These are phyloP conservation scores for Montipora cactus DNA, from an alignment of 64 coral and sea anemone species.

Conservation along the genomic window DNA sequence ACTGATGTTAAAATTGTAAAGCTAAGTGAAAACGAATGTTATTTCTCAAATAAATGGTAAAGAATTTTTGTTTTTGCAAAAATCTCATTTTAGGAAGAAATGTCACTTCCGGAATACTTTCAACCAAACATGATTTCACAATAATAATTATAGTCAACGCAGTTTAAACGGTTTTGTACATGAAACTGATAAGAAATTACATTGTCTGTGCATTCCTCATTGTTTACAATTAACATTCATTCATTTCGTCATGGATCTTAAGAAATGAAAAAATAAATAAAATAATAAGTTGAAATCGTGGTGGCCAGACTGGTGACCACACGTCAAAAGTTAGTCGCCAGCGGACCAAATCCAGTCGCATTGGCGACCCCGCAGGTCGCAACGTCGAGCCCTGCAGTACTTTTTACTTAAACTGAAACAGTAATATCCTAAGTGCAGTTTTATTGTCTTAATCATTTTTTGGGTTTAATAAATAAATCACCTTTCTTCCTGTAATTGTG, in stretches of 20 bases:
- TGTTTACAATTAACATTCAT: conserved; percentile 12
- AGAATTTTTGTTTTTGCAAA: not conserved
- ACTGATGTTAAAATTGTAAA: not conserved
- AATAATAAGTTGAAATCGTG: conserved; percentile 41
- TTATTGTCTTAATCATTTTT: no score
- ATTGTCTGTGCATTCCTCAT: conserved; percentile 1
- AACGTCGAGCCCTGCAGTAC: not conserved
- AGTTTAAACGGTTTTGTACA: conserved; percentile 10
- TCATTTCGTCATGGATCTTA: conserved; percentile 18
- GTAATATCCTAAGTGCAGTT: no score
- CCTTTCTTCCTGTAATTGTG: no score
- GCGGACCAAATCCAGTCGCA: conserved; percentile 33
- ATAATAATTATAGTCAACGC: conserved; percentile 2
- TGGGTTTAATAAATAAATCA: no score
- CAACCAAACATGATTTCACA: conserved; percentile 29
- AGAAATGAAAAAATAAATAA: conserved; percentile 19
- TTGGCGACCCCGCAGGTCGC: not conserved
- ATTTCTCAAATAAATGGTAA: conserved; percentile 15
- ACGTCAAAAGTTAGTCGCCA: conserved; percentile 76
- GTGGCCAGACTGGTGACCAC: conserved; percentile 72
- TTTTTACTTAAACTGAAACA: no score
- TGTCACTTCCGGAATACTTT: conserved; percentile 12
- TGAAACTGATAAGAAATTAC: conserved; percentile 1
- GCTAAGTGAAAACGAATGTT: conserved; percentile 13
- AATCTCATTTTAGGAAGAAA: conserved; percentile 14